Evolutionary conservation across 2,797 vertebrate genomes (phyloP), one percentile per base, ranked within the genome.

Genomic region (Denticeps clupeoides): DNA sequence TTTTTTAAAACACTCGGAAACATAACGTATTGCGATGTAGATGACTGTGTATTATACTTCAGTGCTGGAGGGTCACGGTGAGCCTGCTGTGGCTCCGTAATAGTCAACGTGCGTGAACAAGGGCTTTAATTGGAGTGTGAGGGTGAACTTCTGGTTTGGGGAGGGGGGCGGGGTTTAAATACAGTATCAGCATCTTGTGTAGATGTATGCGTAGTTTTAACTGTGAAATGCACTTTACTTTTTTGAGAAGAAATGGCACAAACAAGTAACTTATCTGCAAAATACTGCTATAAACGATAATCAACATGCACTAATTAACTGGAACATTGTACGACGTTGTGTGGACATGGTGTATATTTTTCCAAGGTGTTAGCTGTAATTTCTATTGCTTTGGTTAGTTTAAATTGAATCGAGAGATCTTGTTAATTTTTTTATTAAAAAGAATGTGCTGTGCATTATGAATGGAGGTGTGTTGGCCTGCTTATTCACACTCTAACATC

Each of bases 221-320:
- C 82, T 82, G 81, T 85, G 74, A 86, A 85, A 86, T 84, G 85
- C 85, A 87, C 84, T 87, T 87, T 86, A 85, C 81, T 86, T 82
- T 78, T 73, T 65, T 56, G 58, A 72, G 63, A 63, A 82, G 66
- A 72, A 80, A 84, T 74, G 81, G 83, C 85, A 85, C 82, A 83
- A 38, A 84, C 55, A 67, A 76, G 67, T 74, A 67, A 79, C 76
- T 72, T 80, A 84, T 82, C 84, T 85, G 84, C 83, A 84, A 86
- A 86, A 82, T 65, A 74, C 80, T 75, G 68, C 49, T 53, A 40
- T 77, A 79, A 73, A 72, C 4, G 70, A 84, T 82, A 84, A 81
- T 79, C 78, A 71, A 84, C 72, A 79, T 84, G 82, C 83, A 87
- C 82, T 87, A 80, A 66, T 64, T 63, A 69, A 78, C 63, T 71